Evolutionary conservation across 2,113 vertebrate species (phyloP), one percentile per base, ranked within the genome.

Genomic region (Eptatretus burgeri): DNA sequence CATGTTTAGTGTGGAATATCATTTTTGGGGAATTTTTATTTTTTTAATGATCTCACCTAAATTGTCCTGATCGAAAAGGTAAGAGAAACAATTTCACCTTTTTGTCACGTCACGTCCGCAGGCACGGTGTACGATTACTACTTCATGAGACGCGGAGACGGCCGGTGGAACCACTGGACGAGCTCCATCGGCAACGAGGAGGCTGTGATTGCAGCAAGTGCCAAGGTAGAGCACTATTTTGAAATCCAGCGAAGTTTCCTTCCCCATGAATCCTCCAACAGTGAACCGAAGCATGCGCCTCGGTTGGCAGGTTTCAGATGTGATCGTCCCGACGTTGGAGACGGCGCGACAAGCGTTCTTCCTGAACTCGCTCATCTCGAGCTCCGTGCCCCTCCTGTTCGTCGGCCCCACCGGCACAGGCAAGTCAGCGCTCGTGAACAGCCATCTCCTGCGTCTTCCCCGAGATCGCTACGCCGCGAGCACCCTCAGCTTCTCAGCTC

Each of bases 341-440:
- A 93, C 85, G 0, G 80, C 81, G n/a, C 77, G 85, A 13, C 84
- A 91, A 65, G 70, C 72, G 5, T 93, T 83, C 72, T 91, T 91
- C 73, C 74, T 94, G 65, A 76, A 74, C 64, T 79, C 76, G 1
- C 87, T 81, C 62, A 67, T 89, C 68, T 73, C 77, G 1, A 82
- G 84, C 63, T 73, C 75, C 64, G 70, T 89, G 20, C 79, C 83
- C 5, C 51, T 74, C 68, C 71, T 94, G 63, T 83, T 93, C 50
- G 80, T 93, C 68, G 87, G 87, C 20, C 80, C 85, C 64, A 94
- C 87, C n/a, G 85, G 85, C 67, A 94, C 87, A 5, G 85, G 85
- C 41, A 94, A 94, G 72, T 84, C 85, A 50, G 76, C 75, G 62
- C 83, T 89, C 71, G 84, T 78, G 66, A 82, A 82, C 71, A 85